Conservation (phyloP, 2,888 invertebrate genomes). For the Nomada hirtipes region DNA sequence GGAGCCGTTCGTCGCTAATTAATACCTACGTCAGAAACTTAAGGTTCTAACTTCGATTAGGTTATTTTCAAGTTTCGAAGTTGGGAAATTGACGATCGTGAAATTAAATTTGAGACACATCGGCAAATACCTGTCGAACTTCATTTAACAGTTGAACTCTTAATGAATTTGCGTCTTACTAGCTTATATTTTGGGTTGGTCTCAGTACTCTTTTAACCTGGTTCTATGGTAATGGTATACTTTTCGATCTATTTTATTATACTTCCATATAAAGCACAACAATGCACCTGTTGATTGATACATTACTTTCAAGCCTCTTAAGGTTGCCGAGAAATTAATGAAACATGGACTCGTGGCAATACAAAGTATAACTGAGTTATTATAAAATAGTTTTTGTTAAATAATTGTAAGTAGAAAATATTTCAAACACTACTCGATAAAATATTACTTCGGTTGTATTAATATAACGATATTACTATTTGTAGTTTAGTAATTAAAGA, state of each 20-base stretch:
- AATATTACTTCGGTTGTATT: too few relatives aligned
- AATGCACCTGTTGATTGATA: not conserved
- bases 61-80: constrained; percentile 56
- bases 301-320: not conserved
- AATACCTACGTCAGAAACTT: constrained; percentile 64
- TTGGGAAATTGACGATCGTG: constrained; percentile 52
- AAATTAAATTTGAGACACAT: constrained; percentile 61
- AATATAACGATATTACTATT: too few relatives aligned
- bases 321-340: not conserved
- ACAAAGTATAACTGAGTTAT: too few relatives aligned
- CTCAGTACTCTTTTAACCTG: not conserved
- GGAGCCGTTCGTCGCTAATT: constrained; percentile 63
- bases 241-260: not conserved
- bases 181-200: not conserved
- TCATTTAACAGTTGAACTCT: not conserved
- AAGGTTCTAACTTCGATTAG: constrained; percentile 58
- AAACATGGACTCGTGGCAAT: not conserved
- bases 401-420: too few relatives aligned
- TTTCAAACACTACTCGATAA: too few relatives aligned
- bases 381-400: too few relatives aligned
- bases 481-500: too few relatives aligned
- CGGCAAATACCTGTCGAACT: constrained; percentile 37
- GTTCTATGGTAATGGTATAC: too few relatives aligned
- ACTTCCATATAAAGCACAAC: not conserved
- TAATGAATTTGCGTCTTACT: constrained; percentile 16